Evolutionary conservation across 2,888 invertebrate species (phyloP), one percentile per base, ranked within the genome.

Genomic region (Sphecodes monilicornis): DNA sequence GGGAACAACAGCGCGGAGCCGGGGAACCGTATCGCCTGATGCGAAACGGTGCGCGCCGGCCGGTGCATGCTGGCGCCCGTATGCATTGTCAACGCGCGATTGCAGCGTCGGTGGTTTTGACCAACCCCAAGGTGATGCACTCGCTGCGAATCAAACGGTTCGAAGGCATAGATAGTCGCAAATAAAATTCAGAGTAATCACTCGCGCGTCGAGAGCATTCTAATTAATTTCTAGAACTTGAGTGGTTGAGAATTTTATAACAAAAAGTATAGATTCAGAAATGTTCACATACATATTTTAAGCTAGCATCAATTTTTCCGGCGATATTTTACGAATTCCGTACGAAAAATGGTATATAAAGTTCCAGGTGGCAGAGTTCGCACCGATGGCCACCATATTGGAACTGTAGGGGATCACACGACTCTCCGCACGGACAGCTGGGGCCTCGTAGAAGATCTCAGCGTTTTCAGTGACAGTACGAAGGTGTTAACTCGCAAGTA

Each of bases 1-100:
- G 82, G 84, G 85, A 88, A 26, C 54, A 54, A 11, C 50, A 76
- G 82, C 84, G 26, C 16, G 5, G 26, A 86, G 13, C 74, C 39
- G 26, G 22, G 46, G 64, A 43, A 36, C 54, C 43, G 46, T 78
- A 78, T 79, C 75, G 69, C 41, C 66, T 22, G 22, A 66, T 39
- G 64, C 71, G 72, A 80, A 41, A 69, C 72, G 66, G 16, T 36
- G 43, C 41, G 29, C 50, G 11, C n/a, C 26, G 26, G 46, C 8
- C 5, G 36, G 64, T 39, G 75, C 66, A 86, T 88, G 86, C 88
- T 82, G 88, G 88, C 54, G 80, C 88, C 88, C 86, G 86, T 86
- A 88, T 88, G 72, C 80, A n/a, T 68, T 36, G 76, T 36, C 76
- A 13, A 41, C 70, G 39, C 69, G 41, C 46, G 41, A 32, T 72